Conservation (phyloP, 2,888 invertebrate genomes). For the Volucella inflata region DNA sequence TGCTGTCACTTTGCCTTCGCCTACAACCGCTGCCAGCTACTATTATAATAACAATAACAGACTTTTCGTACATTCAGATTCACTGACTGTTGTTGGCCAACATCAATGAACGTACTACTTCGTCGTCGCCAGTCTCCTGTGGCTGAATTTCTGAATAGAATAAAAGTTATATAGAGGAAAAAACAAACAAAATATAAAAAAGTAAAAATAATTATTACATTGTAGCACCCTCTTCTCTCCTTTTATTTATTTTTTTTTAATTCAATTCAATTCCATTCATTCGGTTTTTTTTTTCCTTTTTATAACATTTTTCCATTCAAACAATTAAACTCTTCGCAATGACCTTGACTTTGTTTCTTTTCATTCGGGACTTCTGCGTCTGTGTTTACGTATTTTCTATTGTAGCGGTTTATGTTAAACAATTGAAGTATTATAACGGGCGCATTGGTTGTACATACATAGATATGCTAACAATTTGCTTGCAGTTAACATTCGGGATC, state of each 20-base stretch:
- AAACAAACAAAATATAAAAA: slow-evolving; percentile 60
- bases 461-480: slow-evolving; percentile 69
- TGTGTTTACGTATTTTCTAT: slow-evolving; percentile 76
- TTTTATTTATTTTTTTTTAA: slow-evolving; percentile 52
- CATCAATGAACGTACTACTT: slow-evolving; percentile 75
- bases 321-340: slow-evolving; percentile 84
- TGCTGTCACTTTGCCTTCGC: slow-evolving; percentile 67
- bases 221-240: slow-evolving; percentile 71
- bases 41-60: slow-evolving; percentile 75
- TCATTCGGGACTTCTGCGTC: slow-evolving; percentile 76
- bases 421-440: slow-evolving; percentile 75
- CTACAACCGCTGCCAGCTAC: slow-evolving; percentile 67
- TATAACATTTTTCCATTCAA: slow-evolving; percentile 78
- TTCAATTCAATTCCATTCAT: slow-evolving; percentile 75
- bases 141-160: slow-evolving; percentile 72
- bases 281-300: slow-evolving; percentile 69
- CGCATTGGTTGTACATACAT: slow-evolving; percentile 64
- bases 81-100: slow-evolving; percentile 72
- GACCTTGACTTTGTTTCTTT: slow-evolving; percentile 83
- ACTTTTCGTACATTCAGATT: slow-evolving; percentile 73
- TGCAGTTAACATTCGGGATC: slow-evolving; percentile 72
- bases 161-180: slow-evolving; percentile 66
- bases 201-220: slow-evolving; percentile 75
- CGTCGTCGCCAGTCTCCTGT: slow-evolving; percentile 65
- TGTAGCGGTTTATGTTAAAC: slow-evolving; percentile 76